Percentiles rank a stretch among this genome's conserved stretches.
Conservation (phyloP, 2,888 invertebrate species). For the Plebejus anna region DNA sequence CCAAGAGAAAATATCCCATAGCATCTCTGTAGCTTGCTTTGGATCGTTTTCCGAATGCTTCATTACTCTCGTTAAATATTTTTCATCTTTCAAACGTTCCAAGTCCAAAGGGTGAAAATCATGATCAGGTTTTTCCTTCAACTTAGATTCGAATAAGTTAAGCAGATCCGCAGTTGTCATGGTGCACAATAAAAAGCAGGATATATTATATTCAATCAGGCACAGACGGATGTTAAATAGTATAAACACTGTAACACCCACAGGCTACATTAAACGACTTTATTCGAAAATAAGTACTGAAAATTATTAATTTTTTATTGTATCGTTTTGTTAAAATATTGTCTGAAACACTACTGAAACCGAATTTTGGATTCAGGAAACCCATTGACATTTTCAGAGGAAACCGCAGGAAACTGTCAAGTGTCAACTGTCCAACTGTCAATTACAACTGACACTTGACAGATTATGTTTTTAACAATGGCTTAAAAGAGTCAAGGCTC, state of each 20-base stretch:
- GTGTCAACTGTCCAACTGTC: too few relatives aligned
- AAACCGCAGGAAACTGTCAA: too few relatives aligned
- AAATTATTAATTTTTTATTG: neutral
- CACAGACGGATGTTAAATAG: neutral
- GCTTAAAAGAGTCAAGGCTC: too few relatives aligned
- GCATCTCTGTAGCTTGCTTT: constrained; percentile 82
- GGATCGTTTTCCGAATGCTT: constrained; percentile 84
- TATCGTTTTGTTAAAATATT: constrained; percentile 5
- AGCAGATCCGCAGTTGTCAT: constrained; percentile 44
- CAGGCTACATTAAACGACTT: neutral
- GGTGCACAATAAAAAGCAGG: constrained; percentile 28
- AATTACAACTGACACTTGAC: too few relatives aligned
- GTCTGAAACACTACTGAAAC: neutral
- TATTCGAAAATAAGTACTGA: neutral
- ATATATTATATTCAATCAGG: constrained; percentile 21
- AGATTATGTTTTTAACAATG: too few relatives aligned
- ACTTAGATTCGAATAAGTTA: constrained; percentile 43
- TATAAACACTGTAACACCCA: neutral
- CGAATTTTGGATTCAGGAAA: too few relatives aligned
- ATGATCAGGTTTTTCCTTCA: constrained; percentile 42
- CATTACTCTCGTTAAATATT: constrained; percentile 85
- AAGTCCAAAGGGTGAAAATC: constrained; percentile 82
- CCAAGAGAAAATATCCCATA: constrained; percentile 89
- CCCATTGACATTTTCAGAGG: too few relatives aligned
- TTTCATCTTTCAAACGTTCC: constrained; percentile 82